Evolutionary conservation across 2,888 invertebrate genomes (phyloP), one percentile per base, ranked within the genome.

Genomic region (Choreutis nemorana): DNA sequence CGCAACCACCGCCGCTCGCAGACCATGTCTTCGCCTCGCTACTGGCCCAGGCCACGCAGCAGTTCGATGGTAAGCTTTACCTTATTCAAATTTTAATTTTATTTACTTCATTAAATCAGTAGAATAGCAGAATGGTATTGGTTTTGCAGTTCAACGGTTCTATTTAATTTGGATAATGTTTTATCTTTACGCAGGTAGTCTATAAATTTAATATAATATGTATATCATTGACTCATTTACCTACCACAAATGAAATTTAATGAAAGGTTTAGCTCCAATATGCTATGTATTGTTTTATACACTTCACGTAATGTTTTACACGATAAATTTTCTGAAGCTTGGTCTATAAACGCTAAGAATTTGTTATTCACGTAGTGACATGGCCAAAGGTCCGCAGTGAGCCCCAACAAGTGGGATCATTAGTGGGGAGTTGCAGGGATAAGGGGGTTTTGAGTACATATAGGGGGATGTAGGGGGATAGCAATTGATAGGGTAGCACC

Each of bases 341-440:
- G n/a, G n/a, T n/a, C n/a, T n/a, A n/a, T n/a, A n/a, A n/a, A n/a
- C n/a, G 56, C 57, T 58, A 50, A 51, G 60, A 68, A 71, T 77
- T 77, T 72, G 75, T 73, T 75, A 77, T 77, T 77, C 75, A 70
- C 61, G 57, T 55, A 56, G 58, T 68, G 66, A 68, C 73, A 70
- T 64, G 62, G 63, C 38, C 61, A 59, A 70, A 71, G 68, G 77
- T 70, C 72, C 72, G 58, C 53, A 52, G 50, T 64, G 71, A 75
- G 72, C 67, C 70, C 60, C 71, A 75, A 77, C 77, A 77, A 78
- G 73, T 75, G 77, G 70, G 56, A 67, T 77, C 73, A 73, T 78
- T 77, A 77, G 72, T 59, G 57, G 54, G 50, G 51, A 55, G 48
- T 45, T 41, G 46, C 42, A 51, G 52, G 49, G 45, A 33, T 38